Conservation (phyloP, 2,797 vertebrate species). For the Apogon hyalosoma region DNA sequence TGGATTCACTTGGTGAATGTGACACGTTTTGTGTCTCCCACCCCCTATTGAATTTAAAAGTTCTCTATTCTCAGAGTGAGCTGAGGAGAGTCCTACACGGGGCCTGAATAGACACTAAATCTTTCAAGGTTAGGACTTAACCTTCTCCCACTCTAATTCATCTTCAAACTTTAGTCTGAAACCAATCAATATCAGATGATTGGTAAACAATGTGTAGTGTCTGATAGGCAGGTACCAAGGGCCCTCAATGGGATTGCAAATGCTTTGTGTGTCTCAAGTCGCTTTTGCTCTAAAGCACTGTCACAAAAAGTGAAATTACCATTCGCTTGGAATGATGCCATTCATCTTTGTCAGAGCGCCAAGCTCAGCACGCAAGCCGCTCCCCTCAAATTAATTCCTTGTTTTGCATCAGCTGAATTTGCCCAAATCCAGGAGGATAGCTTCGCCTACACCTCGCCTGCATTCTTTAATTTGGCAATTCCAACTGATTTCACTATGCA, state of each 20-base stretch:
- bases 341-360: conserved; percentile 99
- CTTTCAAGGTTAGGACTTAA: conserved; percentile 99
- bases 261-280: conserved; percentile 95
- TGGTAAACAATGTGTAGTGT: conserved; percentile 99
- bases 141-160: conserved; percentile 97
- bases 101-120: conserved; percentile 99
- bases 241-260: conserved; percentile 98
- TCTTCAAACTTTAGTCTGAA: conserved; percentile 98
- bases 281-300: conserved; percentile 98
- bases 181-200: conserved; percentile 99
- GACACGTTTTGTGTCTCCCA: conserved; percentile 98
- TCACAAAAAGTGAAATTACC: conserved; percentile 99
- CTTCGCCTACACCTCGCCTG: conserved; percentile 89
- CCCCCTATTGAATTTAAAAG: conserved; percentile 95
- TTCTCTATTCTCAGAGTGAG: conserved; percentile 89
- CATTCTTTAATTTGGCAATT: conserved; percentile 97
- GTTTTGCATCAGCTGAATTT: conserved; percentile 99
- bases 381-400: conserved; percentile 99
- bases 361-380: conserved; percentile 94
- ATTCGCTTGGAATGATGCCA: conserved; percentile 99
- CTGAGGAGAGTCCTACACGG: conserved; percentile 96
- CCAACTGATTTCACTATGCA: conserved; percentile 88
- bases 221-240: conserved; percentile 99
- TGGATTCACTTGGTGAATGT: conserved; percentile 99
- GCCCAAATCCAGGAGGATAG: conserved; percentile 99